Conservation (phyloP, 2,113 vertebrate genomes). For the Stomatorhinus ivindoensis region DNA sequence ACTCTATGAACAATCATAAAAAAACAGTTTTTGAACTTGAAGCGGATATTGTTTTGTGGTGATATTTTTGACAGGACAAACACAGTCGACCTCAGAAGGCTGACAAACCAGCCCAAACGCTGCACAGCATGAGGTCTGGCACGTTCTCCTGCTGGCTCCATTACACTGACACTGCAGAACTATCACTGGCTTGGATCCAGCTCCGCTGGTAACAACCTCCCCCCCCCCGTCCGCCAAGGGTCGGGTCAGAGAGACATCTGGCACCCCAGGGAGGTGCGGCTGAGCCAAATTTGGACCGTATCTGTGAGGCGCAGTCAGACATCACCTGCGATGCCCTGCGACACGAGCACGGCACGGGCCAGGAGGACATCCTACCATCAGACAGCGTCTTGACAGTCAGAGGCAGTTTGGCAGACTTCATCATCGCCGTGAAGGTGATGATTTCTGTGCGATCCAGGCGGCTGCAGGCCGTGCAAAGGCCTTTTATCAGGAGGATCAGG, state of each 20-base stretch:
- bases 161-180: background rate
- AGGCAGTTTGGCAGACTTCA: constrained; percentile 97
- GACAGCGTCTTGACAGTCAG: constrained; percentile 97
- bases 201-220: background rate
- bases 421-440: constrained; percentile 98
- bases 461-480: constrained; percentile 93
- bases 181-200: background rate
- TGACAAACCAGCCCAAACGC: background rate
- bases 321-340: background rate
- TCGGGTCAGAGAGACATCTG: background rate
- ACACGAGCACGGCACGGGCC: background rate
- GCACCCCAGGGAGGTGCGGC: background rate
- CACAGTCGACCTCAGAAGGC: background rate
- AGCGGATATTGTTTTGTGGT: background rate
- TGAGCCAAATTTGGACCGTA: background rate
- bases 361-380: constrained; percentile 65
- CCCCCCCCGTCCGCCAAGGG: background rate
- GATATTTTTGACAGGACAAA: background rate
- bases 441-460: constrained; percentile 94
- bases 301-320: background rate
- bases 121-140: background rate
- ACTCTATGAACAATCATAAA: background rate
- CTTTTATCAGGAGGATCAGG: constrained; percentile 96
- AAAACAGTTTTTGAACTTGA: background rate
- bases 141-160: background rate